These are phyloP conservation scores for Tachysurus vachellii DNA, from an alignment of 2,113 vertebrate genomes.

Conservation along the genomic window DNA sequence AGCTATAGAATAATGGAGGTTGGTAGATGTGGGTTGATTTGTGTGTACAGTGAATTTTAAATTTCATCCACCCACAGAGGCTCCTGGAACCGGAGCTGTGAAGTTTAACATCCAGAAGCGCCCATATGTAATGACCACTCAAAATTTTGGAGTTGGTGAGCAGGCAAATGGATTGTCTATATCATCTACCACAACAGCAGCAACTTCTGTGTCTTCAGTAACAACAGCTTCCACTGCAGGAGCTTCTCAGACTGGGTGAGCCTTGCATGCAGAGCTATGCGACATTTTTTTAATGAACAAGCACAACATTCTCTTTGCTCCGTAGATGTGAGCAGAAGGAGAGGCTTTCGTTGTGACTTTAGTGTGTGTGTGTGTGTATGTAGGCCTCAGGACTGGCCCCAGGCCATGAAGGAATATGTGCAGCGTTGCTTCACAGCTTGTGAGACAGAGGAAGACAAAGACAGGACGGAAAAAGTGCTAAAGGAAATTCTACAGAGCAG, in stretches of 20 bases:
- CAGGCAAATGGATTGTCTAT: slow-evolving; percentile 60
- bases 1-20: background rate
- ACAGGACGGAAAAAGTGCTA: slow-evolving; percentile 86
- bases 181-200: slow-evolving; percentile 10
- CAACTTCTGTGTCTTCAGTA: slow-evolving; percentile 55
- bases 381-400: slow-evolving; percentile 90
- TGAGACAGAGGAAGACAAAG: slow-evolving; percentile 89
- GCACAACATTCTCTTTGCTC: background rate
- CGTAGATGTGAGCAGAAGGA: background rate
- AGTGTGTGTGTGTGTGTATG: background rate
- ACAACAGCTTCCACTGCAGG: slow-evolving; percentile 56
- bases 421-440: slow-evolving; percentile 92
- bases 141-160: slow-evolving; percentile 72
- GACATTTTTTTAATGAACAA: background rate
- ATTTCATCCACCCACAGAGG: slow-evolving; percentile 68
- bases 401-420: slow-evolving; percentile 93
- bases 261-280: background rate
- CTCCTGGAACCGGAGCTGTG: slow-evolving; percentile 79
- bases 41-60: background rate
- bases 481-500: slow-evolving; percentile 89
- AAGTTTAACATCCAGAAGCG: slow-evolving; percentile 90
- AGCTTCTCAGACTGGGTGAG: slow-evolving; percentile 66
- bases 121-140: slow-evolving; percentile 77
- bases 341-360: background rate
- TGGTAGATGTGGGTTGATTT: background rate